Evolutionary conservation across 2,888 invertebrate genomes (phyloP).

Genomic region (Capitulum mitella): DNA sequence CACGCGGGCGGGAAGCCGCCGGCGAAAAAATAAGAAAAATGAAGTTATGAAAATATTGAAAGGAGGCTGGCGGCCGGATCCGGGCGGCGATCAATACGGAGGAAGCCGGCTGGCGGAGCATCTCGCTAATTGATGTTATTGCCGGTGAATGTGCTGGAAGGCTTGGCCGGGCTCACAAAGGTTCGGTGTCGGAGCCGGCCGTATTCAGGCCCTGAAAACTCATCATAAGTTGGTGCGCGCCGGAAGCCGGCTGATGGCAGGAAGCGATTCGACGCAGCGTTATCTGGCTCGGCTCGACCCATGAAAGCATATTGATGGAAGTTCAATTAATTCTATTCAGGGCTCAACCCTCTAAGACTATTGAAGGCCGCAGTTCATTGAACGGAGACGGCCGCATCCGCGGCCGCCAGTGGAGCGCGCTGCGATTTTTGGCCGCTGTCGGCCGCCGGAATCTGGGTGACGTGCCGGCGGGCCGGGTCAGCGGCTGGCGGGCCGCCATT

Average conservation of each 20-base stretch:
- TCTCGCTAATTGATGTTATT: constrained; percentile 21
- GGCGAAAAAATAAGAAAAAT: constrained; percentile 21
- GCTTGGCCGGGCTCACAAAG: not conserved
- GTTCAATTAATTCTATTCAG: constrained; percentile 16
- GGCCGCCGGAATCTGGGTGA: not conserved
- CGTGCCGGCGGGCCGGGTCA: not conserved
- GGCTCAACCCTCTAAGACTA: not conserved
- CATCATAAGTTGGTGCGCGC: not conserved
- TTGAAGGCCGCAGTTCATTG: not conserved
- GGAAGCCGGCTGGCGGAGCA: not conserved
- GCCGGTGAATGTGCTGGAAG: not conserved
- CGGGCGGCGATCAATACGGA: not conserved
- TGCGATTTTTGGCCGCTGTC: no score
- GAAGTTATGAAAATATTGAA: constrained; percentile 23
- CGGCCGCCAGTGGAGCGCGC: not conserved
- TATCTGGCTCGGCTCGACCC: not conserved
- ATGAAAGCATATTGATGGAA: constrained; percentile 23
- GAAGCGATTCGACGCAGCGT: not conserved
- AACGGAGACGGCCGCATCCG: not conserved
- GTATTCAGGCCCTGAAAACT: not conserved
- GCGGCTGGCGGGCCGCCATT: not conserved
- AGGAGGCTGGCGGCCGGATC: not conserved
- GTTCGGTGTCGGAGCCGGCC: not conserved
- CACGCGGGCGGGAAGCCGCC: not conserved
- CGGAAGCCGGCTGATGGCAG: not conserved